Percentiles rank a stretch among this genome's conserved stretches.
Conservation (phyloP, 2,888 invertebrate genomes). For the Hedychridium roseum region DNA sequence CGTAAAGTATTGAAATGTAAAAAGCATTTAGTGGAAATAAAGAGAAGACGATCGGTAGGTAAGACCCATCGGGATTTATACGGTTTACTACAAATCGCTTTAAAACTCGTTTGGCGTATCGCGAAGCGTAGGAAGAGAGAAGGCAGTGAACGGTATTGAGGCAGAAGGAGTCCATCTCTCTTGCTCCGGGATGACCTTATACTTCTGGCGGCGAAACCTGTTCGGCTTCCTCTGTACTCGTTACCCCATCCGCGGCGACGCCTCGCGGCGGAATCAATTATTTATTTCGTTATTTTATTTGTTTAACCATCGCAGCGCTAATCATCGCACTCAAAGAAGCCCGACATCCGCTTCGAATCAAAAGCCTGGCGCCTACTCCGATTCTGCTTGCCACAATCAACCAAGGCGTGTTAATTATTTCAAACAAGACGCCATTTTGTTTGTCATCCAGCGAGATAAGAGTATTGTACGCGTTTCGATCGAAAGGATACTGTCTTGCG, state of each 20-base stretch:
- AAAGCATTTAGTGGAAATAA: constrained; percentile 12
- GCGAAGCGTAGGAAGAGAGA: too few relatives aligned
- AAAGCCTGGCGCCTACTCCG: constrained; percentile 5
- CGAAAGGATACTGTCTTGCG: too few relatives aligned
- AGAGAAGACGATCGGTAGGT: too few relatives aligned
- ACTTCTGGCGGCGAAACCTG: constrained; percentile 57
- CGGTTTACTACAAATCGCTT: constrained; percentile 36
- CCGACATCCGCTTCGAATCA: constrained; percentile 22
- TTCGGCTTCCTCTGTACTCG: constrained; percentile 53
- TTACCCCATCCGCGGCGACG: constrained; percentile 42
- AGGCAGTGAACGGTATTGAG: too few relatives aligned
- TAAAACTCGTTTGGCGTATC: constrained; percentile 31
- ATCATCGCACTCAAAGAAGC: constrained; percentile 39
- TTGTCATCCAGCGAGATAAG: too few relatives aligned
- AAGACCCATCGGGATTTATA: too few relatives aligned
- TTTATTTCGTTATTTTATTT: constrained; percentile 62
- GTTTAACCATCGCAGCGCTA: constrained; percentile 50
- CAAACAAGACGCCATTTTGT: too few relatives aligned
- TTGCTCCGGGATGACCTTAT: constrained; percentile 55
- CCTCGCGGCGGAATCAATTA: constrained; percentile 62
- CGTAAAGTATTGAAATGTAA: constrained; percentile 26
- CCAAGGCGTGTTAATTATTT: too few relatives aligned
- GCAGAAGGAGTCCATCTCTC: constrained; percentile 42
- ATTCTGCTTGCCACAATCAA: too few relatives aligned
- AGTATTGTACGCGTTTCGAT: too few relatives aligned